A percentile compares a stretch with the other conserved stretches of the same genome.
These are phyloP conservation scores for Neomonachus schauinslandi DNA, from an alignment of 2,113 vertebrate species.

Conservation along the genomic window DNA sequence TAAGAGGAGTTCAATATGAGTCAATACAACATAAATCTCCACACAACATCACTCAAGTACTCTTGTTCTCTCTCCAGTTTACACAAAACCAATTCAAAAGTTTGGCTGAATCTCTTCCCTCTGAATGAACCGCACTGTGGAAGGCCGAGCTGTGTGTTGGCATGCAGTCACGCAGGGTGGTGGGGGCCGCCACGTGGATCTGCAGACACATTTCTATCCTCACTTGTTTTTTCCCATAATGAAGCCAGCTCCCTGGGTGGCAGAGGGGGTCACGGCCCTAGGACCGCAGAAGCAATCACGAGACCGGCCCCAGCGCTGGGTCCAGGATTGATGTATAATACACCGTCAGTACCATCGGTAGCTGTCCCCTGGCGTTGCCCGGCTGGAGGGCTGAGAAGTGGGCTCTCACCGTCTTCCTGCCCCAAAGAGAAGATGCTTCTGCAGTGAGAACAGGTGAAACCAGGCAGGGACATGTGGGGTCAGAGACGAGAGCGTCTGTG, in stretches of 20 bases:
- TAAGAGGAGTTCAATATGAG: background rate
- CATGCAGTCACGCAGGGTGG: fast-evolving
- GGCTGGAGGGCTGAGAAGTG: background rate
- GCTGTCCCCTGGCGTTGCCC: background rate
- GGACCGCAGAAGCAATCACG: fast-evolving
- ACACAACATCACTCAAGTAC: fast-evolving
- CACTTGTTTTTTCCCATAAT: background rate
- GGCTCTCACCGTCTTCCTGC: background rate
- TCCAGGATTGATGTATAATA: fast-evolving
- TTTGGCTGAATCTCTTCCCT: background rate
- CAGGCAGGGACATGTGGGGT: fast-evolving
- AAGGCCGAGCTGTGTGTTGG: fast-evolving
- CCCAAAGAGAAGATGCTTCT: background rate
- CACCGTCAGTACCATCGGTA: fast-evolving
- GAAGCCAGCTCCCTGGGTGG: background rate
- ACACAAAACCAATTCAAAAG: background rate
- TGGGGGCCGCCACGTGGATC: fast-evolving
- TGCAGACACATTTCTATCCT: fast-evolving
- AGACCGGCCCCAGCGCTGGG: no score
- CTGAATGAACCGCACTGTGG: fast-evolving
- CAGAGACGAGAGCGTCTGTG: background rate
- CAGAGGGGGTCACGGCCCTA: background rate
- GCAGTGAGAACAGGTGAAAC: background rate
- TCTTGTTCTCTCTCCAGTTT: background rate
- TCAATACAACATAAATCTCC: background rate